Evolutionary conservation across 30 jellyfish, hydroid and myxozoan species (phyloP), one percentile per base, ranked within the genome.

Genomic region (Euphysa ruthae): DNA sequence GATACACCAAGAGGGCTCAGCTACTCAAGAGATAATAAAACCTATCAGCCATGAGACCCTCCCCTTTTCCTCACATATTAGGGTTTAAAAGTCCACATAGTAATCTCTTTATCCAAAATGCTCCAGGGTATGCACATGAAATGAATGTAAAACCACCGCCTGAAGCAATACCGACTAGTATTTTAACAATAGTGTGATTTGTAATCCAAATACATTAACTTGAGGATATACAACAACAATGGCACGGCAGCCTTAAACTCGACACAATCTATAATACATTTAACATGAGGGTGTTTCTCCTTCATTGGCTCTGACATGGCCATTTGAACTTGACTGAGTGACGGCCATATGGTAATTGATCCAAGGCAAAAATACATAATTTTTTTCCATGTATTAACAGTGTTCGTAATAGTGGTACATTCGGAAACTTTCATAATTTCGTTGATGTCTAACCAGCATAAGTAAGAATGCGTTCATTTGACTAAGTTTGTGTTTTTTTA

Each of bases 61-160:
- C 78, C 28, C 78, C 77, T 32, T n/a, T 0, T 32, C 19, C 77
- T 0, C 74, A 63, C n/a, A 32, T 27, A 7, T 35, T 75, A 3
- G 73, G 74, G 21, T 35, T 18, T 20, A 46, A 30, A 14, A 61
- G 63, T 61, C 70, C 74, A 61, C 74, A 35, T 65, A 35, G 42
- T n/a, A 42, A 0, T 35, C 46, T 4, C 78, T 65, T n/a, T n/a
- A n/a, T n/a, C n/a, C n/a, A n/a, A n/a, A n/a, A n/a, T n/a, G n/a
- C n/a, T 13, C 78, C 78, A 1, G 78, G 74, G 22, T 3, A 65
- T n/a, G 78, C 78, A 15, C 75, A 65, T 22, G 73, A 65, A 44
- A 65, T 65, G 22, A 65, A 65, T 3, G 72, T 65, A 28, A 65
- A 65, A 8, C 78, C 78, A 0, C 78, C 78, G 12, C 78, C 78